phyloP scores from a whole-genome alignment of 1,140 invertebrate species.

The Brachionus calyciflorus region DNA sequence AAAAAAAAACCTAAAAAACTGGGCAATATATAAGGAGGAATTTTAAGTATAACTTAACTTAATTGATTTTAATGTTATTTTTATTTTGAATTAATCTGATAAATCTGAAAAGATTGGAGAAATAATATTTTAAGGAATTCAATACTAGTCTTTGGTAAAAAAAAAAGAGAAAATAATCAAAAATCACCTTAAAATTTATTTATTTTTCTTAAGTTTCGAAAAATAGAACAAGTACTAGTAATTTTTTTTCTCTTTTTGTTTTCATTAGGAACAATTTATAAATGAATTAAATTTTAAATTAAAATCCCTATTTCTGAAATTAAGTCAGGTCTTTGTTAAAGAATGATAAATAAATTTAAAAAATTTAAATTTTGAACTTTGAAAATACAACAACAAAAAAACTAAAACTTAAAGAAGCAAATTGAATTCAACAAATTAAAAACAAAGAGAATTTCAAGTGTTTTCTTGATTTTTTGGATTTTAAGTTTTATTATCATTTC shows the following conservation, averaged over 20 bases:
- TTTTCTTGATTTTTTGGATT: background rate
- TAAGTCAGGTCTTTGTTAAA: slow-evolving; percentile 22
- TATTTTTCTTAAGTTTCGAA: background rate
- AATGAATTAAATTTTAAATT: slow-evolving; percentile 11
- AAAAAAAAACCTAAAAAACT: too few relatives aligned
- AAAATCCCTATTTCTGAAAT: slow-evolving; percentile 38
- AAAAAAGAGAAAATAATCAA: too few relatives aligned
- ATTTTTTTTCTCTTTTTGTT: slow-evolving; percentile 19
- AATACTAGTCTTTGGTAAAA: background rate
- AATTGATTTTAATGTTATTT: slow-evolving; percentile 29
- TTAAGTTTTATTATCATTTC: slow-evolving; percentile 12
- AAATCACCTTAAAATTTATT: slow-evolving; percentile 3
- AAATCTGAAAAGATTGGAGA: slow-evolving; percentile 13
- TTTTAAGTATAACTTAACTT: slow-evolving; percentile 40
- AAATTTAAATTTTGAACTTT: slow-evolving; percentile 11
- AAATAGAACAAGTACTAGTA: slow-evolving; percentile 23
- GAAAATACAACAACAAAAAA: background rate
- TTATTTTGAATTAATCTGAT: background rate
- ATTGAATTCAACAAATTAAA: too few relatives aligned
- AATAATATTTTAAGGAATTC: background rate
- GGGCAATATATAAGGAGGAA: too few relatives aligned
- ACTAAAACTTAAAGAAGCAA: too few relatives aligned
- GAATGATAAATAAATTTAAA: too few relatives aligned
- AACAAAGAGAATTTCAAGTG: too few relatives aligned
- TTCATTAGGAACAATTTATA: too few relatives aligned